Percentiles rank a stretch among this genome's conserved stretches.
Evolutionary conservation across 2,888 invertebrate species (phyloP).

Genomic region (Campaea margaritaria): DNA sequence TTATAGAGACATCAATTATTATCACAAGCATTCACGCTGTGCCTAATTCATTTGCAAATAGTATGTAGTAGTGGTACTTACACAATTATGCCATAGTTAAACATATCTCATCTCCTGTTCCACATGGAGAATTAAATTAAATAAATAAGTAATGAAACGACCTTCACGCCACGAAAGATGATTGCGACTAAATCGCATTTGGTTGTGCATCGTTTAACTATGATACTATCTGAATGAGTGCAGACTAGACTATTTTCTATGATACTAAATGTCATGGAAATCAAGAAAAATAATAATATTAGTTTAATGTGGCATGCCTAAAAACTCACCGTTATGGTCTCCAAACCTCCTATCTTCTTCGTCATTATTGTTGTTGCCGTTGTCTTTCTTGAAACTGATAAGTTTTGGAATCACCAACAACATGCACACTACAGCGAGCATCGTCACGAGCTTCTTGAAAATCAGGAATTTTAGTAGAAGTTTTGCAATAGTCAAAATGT

Average conservation of each 20-base stretch:
- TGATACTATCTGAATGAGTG: too few relatives aligned
- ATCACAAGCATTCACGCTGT: neutral
- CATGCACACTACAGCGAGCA: conserved; percentile 90
- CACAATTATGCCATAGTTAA: conserved; percentile 23
- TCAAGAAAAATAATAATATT: too few relatives aligned
- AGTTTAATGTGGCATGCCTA: neutral
- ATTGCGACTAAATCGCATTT: too few relatives aligned
- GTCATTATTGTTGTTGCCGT: conserved; percentile 56
- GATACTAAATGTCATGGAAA: too few relatives aligned
- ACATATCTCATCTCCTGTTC: conserved; percentile 25
- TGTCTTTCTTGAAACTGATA: conserved; percentile 78
- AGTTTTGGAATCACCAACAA: conserved; percentile 91
- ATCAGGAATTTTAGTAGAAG: conserved; percentile 90
- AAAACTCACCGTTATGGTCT: conserved; percentile 61
- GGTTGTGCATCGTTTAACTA: too few relatives aligned
- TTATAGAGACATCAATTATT: neutral
- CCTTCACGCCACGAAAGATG: neutral
- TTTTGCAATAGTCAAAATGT: conserved; percentile 90
- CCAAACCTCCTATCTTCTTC: conserved; percentile 70
- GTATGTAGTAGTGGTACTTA: conserved; percentile 25
- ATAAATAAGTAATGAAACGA: neutral
- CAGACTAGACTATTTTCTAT: too few relatives aligned
- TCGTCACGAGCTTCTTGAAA: conserved; percentile 93
- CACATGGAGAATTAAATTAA: conserved; percentile 1
- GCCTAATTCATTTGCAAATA: neutral